A percentile compares a stretch with the other conserved stretches of the same genome.
These are phyloP conservation scores for Bombyx mori DNA, from an alignment of 1,140 invertebrate species.

Conservation along the genomic window DNA sequence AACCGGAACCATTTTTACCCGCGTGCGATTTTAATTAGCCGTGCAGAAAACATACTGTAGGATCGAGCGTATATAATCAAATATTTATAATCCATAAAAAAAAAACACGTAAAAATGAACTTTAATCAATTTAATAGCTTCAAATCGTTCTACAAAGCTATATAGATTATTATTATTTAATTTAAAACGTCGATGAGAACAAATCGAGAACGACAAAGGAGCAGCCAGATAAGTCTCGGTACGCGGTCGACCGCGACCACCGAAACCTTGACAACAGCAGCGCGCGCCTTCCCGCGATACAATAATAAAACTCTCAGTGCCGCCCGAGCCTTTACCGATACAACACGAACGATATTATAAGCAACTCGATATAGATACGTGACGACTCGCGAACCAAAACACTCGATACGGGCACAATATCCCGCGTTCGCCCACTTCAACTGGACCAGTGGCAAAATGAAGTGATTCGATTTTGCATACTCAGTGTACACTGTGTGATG, in stretches of 20 bases:
- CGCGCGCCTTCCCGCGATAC: slow-evolving; percentile 58
- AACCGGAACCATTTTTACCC: too few relatives aligned
- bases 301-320: slow-evolving; percentile 65
- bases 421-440: too few relatives aligned
- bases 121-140: too few relatives aligned
- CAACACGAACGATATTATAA: slow-evolving; percentile 40
- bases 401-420: neutral
- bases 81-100: too few relatives aligned
- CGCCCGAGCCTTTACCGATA: slow-evolving; percentile 53
- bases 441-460: slow-evolving; percentile 8
- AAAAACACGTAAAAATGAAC: too few relatives aligned
- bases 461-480: slow-evolving; percentile 21
- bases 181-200: neutral
- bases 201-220: slow-evolving; percentile 51
- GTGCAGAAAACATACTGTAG: too few relatives aligned
- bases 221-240: slow-evolving; percentile 55
- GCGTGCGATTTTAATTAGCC: too few relatives aligned
- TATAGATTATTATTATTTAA: too few relatives aligned
- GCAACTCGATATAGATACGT: slow-evolving; percentile 7
- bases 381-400: slow-evolving; percentile 6
- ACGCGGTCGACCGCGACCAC: slow-evolving; percentile 38
- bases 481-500: slow-evolving; percentile 43
- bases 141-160: too few relatives aligned
- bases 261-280: slow-evolving; percentile 54
- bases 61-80: too few relatives aligned